Conservation (phyloP, 2,113 vertebrate species). For the Anhinga rufa region DNA sequence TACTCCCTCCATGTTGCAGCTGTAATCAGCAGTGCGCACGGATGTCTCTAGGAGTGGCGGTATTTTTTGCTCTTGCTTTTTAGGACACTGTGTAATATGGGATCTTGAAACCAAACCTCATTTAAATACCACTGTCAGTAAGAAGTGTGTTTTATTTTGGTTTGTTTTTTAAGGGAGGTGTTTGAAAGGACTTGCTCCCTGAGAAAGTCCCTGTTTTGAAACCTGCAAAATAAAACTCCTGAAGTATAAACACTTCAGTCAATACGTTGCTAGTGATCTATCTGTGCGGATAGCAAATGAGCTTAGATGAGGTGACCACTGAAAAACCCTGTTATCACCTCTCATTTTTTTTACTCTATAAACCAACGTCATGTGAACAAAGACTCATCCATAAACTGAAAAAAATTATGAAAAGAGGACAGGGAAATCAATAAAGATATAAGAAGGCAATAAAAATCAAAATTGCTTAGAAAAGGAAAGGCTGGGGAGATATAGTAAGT, state of each 20-base stretch:
- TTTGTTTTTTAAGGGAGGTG: not conserved
- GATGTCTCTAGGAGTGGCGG: not conserved
- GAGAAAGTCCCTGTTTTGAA: not conserved
- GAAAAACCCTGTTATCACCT: slow-evolving; percentile 34
- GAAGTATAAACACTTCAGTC: slow-evolving; percentile 7
- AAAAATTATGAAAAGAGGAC: slow-evolving; percentile 16
- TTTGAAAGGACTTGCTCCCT: not conserved
- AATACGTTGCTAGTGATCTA: slow-evolving; percentile 18
- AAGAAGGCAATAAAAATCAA: slow-evolving; percentile 41
- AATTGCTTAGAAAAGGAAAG: slow-evolving; percentile 32
- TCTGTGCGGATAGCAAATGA: not conserved
- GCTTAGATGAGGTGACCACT: slow-evolving; percentile 18
- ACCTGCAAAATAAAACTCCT: not conserved
- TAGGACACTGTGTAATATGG: not conserved
- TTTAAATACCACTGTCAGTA: not conserved
- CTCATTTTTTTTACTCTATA: slow-evolving; percentile 33
- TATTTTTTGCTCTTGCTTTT: not conserved
- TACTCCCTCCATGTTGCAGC: not conserved
- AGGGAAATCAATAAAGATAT: slow-evolving; percentile 39
- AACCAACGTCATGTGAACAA: slow-evolving; percentile 13
- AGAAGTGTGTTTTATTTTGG: not conserved
- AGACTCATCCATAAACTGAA: slow-evolving; percentile 25
- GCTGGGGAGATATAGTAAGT: not conserved
- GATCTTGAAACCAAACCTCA: not conserved
- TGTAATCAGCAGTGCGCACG: not conserved